These are phyloP conservation scores for Euthynnus affinis DNA, from an alignment of 2,797 vertebrate genomes.

Conservation along the genomic window DNA sequence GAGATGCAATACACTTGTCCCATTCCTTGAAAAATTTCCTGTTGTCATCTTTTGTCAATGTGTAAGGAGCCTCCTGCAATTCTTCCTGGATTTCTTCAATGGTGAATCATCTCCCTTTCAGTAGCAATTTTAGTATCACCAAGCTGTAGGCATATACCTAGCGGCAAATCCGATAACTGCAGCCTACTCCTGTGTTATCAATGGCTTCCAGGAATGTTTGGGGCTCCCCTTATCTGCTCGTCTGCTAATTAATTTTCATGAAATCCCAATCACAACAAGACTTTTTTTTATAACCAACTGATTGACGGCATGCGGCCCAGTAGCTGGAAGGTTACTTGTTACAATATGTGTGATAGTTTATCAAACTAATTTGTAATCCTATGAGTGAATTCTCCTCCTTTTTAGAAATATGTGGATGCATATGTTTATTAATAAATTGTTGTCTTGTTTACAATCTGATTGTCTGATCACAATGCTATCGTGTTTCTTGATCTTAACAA, in stretches of 20 bases:
- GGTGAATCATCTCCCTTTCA: too few species aligned
- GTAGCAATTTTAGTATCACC: too few species aligned
- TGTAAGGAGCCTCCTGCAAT: too few species aligned
- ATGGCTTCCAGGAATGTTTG: too few species aligned
- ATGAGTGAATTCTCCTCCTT: not conserved
- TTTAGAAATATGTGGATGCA: not conserved
- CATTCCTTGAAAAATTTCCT: too few species aligned
- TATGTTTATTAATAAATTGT: not conserved
- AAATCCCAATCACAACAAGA: not conserved
- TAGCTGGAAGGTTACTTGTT: not conserved
- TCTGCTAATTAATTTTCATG: not conserved
- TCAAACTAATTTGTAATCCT: not conserved
- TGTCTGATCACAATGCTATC: not conserved
- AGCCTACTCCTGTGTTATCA: too few species aligned
- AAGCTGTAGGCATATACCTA: too few species aligned
- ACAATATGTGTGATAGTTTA: not conserved
- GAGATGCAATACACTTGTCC: not conserved
- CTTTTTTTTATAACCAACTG: not conserved
- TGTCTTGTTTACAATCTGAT: not conserved
- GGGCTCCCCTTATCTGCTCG: not conserved
- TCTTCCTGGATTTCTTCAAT: too few species aligned
- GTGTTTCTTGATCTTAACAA: not conserved
- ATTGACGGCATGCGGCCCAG: not conserved
- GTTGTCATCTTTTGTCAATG: too few species aligned
- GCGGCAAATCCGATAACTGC: too few species aligned